phyloP scores from a whole-genome alignment of 2,797 vertebrate species.

The Pseudomugil tenellus region DNA sequence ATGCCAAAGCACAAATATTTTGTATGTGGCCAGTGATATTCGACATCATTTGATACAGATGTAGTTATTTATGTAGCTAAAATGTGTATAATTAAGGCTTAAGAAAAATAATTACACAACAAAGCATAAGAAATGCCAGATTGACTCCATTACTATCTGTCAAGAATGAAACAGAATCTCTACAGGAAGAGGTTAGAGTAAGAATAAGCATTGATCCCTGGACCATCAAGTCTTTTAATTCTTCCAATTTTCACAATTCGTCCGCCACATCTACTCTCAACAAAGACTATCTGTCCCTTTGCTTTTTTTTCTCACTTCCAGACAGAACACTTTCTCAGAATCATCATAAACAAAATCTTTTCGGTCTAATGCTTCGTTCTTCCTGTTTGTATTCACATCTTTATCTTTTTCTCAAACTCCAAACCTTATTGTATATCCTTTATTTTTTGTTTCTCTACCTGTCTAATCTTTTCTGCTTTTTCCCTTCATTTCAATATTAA shows the following conservation, averaged over 20 bases:
- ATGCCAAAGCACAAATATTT: background rate
- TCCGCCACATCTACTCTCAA: constrained; percentile 34
- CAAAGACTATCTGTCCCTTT: constrained; percentile 6
- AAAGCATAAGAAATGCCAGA: background rate
- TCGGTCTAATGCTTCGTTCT: constrained; percentile 1
- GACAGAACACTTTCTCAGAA: constrained; percentile 44
- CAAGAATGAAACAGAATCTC: constrained; percentile 29
- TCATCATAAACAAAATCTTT: constrained; percentile 11
- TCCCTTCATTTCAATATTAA: constrained; percentile 42
- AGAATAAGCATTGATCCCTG: constrained; percentile 17
- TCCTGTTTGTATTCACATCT: background rate
- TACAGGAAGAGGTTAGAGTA: constrained; percentile 5
- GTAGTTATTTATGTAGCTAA: background rate
- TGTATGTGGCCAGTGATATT: background rate
- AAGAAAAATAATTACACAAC: background rate
- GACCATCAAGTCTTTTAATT: constrained; percentile 24
- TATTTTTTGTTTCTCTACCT: constrained; percentile 6
- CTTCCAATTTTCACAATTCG: constrained; percentile 28
- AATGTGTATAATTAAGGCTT: background rate
- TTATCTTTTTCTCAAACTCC: constrained; percentile 1
- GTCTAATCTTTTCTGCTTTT: constrained; percentile 29
- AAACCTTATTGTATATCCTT: constrained; percentile 14
- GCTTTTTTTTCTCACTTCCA: constrained; percentile 25
- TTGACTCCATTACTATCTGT: constrained; percentile 28
- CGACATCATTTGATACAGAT: background rate